Evolutionary conservation across 2,888 invertebrate species (phyloP), one percentile per base, ranked within the genome.

Genomic region (Luperina testacea): DNA sequence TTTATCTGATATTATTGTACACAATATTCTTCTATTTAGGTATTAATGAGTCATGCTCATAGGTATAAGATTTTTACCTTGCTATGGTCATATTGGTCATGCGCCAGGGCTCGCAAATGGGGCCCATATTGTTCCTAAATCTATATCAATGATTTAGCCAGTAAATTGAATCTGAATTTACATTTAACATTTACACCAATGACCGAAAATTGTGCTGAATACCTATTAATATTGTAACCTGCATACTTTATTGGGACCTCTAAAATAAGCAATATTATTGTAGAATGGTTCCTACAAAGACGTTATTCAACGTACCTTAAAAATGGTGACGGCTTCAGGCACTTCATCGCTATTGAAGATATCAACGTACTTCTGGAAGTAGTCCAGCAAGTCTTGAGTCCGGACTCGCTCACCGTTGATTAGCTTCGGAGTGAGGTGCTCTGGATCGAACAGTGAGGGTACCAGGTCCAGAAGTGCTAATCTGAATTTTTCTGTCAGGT

Each of bases 241-340:
- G n/a, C 3, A 24, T 17, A 24, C 45, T 24, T 20, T 48, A 15
- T 32, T 48, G 17, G 6, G 11, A 20, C 17, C 13, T 67, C n/a
- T 42, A 68, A 42, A 42, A 32, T 17, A 45, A 38, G 20, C 38
- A 65, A 38, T 17, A 38, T 17, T 42, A 53, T 42, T 24, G 1
- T 53, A 9, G 0, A 17, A 24, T 53, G 0, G 17, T 38, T 53
- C 45, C 17, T 45, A 27, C 24, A n/a, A 32, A 45, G 8, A 53
- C 20, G 3, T 17, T 32, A 57, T 45, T 42, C 51, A n/a, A 51
- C 67, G 97, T 99, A 81, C 81, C 97, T 99, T 98, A 88, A 99
- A 97, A 98, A 99, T 99, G 80, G 99, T 99, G 95, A 99, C 99
- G 0, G 99, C 99, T 95, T 99, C 99, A 0, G 99, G 99, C 85